Evolutionary conservation across 2,113 vertebrate genomes (phyloP).

Genomic region (Crotophaga sulcirostris): DNA sequence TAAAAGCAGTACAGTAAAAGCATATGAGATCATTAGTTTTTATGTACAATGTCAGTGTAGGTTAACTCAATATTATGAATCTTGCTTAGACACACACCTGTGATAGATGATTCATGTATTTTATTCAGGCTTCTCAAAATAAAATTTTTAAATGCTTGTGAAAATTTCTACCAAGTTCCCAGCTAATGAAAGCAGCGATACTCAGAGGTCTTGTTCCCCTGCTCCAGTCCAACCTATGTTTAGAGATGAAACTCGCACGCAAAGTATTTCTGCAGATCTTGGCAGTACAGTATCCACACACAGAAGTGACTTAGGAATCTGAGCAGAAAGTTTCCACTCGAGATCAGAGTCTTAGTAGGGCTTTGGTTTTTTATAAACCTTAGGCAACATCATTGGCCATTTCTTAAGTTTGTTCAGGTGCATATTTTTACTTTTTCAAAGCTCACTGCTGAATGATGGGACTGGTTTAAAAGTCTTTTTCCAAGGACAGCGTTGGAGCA

Average conservation of each 20-base stretch:
- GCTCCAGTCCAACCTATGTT: not conserved
- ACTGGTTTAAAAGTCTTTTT: not conserved
- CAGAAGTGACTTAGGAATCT: not conserved
- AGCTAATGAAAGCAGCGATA: not conserved
- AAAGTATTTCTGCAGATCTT: not conserved
- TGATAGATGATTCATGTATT: not conserved
- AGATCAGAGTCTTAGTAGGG: not conserved
- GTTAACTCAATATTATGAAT: not conserved
- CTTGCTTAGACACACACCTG: not conserved
- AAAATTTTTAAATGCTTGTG: not conserved
- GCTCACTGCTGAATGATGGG: not conserved
- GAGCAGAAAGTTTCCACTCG: not conserved
- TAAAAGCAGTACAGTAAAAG: not conserved
- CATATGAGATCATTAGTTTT: not conserved
- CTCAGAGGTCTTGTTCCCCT: not conserved
- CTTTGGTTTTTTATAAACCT: not conserved
- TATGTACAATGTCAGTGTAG: not conserved
- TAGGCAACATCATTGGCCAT: rapidly evolving
- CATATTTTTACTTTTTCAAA: not conserved
- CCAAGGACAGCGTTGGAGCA: not conserved
- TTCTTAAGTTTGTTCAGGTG: not conserved
- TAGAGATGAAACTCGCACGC: not conserved
- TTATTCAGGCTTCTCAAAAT: not conserved
- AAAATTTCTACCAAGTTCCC: not conserved
- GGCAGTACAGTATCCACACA: not conserved